Evolutionary conservation across 2,113 vertebrate genomes (phyloP), one percentile per base, ranked within the genome.

Genomic region (rabbit (Oryctolagus cuniculus)): DNA sequence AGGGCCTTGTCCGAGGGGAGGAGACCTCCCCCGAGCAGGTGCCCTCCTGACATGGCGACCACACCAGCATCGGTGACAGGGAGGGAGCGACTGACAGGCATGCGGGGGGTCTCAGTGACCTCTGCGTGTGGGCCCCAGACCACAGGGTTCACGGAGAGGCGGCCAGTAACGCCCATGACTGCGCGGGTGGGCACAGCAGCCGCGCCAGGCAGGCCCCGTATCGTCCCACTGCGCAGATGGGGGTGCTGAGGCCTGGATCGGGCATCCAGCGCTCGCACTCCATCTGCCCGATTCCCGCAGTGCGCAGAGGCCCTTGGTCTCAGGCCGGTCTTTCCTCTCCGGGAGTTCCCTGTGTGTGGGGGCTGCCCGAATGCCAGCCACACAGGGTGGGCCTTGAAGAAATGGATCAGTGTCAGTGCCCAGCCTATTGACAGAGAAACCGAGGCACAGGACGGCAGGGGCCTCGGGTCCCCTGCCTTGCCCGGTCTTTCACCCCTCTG

Each of bases 321-420:
- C 69, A 34, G 67, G 24, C 27, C 12, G 44, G 44, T 5, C 44
- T 44, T 44, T 44, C 7, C 6, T 44, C 44, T 44, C 44, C 7
- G 44, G 44, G 44, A 44, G 44, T 44, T 44, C 44, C 44, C 44
- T 44, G 6, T 44, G 44, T 34, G 69, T 0, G 9, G 72, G 15
- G 25, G 16, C 34, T 38, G 10, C 10, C 0, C 22, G n/a, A 38
- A 13, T 34, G 29, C 49, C 29, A 22, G 1, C 44, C 25, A 74
- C 29, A 2, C 3, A 27, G 55, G 53, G 75, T 49, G 27, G 61
- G 19, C 49, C 49, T 10, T 55, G 44, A 90, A 38, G 72, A 53
- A 31, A 24, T 2, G 10, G 63, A 51, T 49, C 11, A 0, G 0
- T 25, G 24, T 31, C 0, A 0, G 79, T 29, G 64, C 13, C 10